phyloP scores from a whole-genome alignment of 2,113 vertebrate genomes.

The Phylloscopus trochiloides region DNA sequence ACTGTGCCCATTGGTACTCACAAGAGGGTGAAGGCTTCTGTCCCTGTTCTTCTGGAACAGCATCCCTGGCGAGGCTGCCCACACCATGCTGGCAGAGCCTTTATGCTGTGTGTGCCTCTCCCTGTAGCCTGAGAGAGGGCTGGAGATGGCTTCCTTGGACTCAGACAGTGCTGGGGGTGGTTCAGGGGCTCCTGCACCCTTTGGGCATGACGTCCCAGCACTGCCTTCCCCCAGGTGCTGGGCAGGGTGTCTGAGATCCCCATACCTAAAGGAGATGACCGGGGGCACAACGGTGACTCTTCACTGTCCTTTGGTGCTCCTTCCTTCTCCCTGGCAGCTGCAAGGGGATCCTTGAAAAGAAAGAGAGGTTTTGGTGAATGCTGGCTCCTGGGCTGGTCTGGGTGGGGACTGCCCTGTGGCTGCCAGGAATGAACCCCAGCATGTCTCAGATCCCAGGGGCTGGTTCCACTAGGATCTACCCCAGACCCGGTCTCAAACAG shows the following conservation, averaged over 20 bases:
- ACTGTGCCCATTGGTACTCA: conserved; percentile 28
- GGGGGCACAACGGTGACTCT: accelerated
- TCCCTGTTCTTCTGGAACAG: conserved; percentile 40
- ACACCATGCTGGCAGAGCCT: conserved; percentile 68
- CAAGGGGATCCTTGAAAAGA: background rate
- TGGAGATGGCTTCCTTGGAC: background rate
- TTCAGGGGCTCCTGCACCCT: background rate
- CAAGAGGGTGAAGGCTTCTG: conserved; percentile 73
- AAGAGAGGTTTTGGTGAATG: background rate
- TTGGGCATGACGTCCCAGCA: background rate
- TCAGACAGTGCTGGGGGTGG: background rate
- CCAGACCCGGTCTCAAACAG: background rate
- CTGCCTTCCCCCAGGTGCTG: background rate
- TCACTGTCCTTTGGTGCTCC: background rate
- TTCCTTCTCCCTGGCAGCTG: background rate
- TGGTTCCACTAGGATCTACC: background rate
- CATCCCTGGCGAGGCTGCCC: conserved; percentile 66
- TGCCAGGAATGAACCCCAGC: background rate
- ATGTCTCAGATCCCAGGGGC: accelerated
- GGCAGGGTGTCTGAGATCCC: background rate
- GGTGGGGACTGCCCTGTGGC: background rate
- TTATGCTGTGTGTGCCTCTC: background rate
- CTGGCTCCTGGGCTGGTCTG: background rate
- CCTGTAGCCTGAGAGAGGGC: background rate
- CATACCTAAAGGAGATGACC: background rate